These are phyloP conservation scores for Calycopis cecrops DNA, from an alignment of 1,140 invertebrate genomes.

Conservation along the genomic window DNA sequence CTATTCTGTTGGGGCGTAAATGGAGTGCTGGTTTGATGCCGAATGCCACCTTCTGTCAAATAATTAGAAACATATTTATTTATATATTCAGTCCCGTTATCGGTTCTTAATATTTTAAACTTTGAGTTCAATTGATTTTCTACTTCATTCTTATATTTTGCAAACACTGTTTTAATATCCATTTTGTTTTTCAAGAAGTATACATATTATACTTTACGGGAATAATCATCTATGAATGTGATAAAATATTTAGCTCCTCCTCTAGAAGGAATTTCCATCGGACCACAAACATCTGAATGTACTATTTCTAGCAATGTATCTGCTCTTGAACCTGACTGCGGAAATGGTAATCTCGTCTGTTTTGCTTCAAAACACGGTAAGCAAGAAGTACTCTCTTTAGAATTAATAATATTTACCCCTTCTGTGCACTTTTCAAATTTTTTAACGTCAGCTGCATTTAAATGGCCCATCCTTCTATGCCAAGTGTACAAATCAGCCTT, in stretches of 20 bases:
- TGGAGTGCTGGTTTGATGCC: constrained; percentile 5
- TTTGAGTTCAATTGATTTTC: constrained; percentile 27
- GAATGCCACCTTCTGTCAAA: constrained; percentile 21
- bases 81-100: constrained; percentile 31
- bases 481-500: constrained; percentile 26
- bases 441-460: constrained; percentile 32
- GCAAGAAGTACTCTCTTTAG: constrained; percentile 10
- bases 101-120: constrained; percentile 28
- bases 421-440: constrained; percentile 25
- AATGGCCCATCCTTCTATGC: constrained; percentile 36
- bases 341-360: background rate
- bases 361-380: background rate
- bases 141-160: constrained; percentile 26
- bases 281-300: constrained; percentile 61
- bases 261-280: constrained; percentile 45
- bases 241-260: constrained; percentile 53
- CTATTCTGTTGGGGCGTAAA: constrained; percentile 5
- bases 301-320: constrained; percentile 37
- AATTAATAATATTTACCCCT: constrained; percentile 24
- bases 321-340: background rate
- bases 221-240: constrained; percentile 60
- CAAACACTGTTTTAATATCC: constrained; percentile 26
- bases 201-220: constrained; percentile 27
- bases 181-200: constrained; percentile 31
- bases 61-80: constrained; percentile 27